Percentiles rank a stretch among this genome's conserved stretches.
phyloP scores from a whole-genome alignment of 1,140 invertebrate species.

The Nomia melanderi region DNA sequence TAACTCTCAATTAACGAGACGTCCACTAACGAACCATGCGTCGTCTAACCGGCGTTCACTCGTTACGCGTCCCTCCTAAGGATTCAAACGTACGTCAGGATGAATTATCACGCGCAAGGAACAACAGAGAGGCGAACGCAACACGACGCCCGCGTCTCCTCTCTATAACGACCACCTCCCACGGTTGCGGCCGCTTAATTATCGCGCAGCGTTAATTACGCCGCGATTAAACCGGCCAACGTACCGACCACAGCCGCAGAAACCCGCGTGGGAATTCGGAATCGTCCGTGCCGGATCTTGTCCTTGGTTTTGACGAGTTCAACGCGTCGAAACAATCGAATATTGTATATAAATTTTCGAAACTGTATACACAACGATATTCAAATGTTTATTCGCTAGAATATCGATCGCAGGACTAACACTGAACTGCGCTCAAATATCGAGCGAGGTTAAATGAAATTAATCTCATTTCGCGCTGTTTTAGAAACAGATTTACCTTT shows the following conservation, averaged over 20 bases:
- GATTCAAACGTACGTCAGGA: slow-evolving; percentile 26
- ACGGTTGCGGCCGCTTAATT: slow-evolving; percentile 43
- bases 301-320: no score
- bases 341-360: no score
- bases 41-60: neutral
- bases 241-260: slow-evolving; percentile 8
- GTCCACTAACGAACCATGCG: slow-evolving; percentile 34
- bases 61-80: slow-evolving; percentile 18
- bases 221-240: slow-evolving; percentile 51
- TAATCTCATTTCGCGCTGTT: no score
- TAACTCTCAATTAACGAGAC: slow-evolving; percentile 42
- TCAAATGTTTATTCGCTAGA: no score
- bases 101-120: slow-evolving; percentile 36
- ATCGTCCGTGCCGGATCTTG: neutral
- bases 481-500: no score
- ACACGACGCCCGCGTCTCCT: slow-evolving; percentile 16
- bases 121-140: neutral
- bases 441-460: no score
- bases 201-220: slow-evolving; percentile 49
- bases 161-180: slow-evolving; percentile 19
- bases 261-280: slow-evolving; percentile 24
- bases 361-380: no score
- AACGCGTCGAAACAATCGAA: no score
- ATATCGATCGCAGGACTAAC: no score
- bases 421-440: no score